Evolutionary conservation across 2,797 vertebrate genomes (phyloP), one percentile per base, ranked within the genome.

Genomic region (Otus scops): DNA sequence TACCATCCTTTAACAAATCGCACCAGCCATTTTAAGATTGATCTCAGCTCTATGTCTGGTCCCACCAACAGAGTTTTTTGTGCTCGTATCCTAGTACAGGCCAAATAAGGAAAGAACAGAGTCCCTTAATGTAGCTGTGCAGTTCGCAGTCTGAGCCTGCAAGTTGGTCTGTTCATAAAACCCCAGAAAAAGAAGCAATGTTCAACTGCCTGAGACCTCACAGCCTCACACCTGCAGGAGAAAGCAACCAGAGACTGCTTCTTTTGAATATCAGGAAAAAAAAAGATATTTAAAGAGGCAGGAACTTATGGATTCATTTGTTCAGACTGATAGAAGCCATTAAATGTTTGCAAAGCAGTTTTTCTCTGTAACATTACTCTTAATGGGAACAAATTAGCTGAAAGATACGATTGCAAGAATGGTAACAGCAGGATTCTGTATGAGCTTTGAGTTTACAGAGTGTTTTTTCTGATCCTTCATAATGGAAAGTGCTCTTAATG

Each of bases 301-400:
- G 26, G 15, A 95, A 89, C 78, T 92, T 91, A 85, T 9, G 20
- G 64, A 89, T 93, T 85, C 30, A 61, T 94, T 93, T 94, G 69
- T 68, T 63, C 71, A 89, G 71, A 88, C 57, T 83, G 56, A 89
- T 77, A 80, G 93, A 95, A 89, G 20, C 60, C 60, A 91, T 93
- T 95, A 92, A 91, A 93, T 85, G 41, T 85, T 94, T 95, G 90
- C 60, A 93, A 95, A 93, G 34, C 41, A 89, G 61, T 85, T 95
- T 94, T 86, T 74, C 61, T 50, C 71, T 77, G n/a, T 95, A 95
- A 92, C 56, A 74, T 92, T 93, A 94, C 36, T 76, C 47, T 93
- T 95, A 95, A 93, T 90, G 85, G 83, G 77, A 90, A 80, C 63
- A 93, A 94, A 95, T 93, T 85, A 94, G 26, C 64, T 85, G 84